Conservation (phyloP, 2,797 vertebrate species). For the Peromyscus melanophrys region DNA sequence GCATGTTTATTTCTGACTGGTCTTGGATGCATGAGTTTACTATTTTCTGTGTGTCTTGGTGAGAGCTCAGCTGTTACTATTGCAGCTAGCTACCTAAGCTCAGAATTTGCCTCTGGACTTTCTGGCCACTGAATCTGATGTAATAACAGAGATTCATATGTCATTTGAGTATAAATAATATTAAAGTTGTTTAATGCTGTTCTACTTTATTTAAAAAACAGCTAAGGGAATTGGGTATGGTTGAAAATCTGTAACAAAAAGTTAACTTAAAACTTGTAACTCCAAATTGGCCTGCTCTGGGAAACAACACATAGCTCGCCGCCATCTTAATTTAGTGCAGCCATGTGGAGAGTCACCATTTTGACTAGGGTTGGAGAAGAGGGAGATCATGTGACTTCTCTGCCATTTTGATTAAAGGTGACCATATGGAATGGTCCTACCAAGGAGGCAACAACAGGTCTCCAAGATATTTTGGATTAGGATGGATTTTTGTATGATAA, state of each 20-base stretch:
- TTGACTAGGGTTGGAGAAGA: neutral
- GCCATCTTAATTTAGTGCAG: neutral
- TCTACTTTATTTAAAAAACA: neutral
- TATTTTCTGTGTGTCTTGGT: neutral
- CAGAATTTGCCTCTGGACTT: neutral
- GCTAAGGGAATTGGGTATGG: neutral
- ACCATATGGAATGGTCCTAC: neutral
- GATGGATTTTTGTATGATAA: neutral
- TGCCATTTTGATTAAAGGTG: neutral
- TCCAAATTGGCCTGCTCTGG: neutral
- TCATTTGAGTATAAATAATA: neutral
- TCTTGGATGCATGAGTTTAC: neutral
- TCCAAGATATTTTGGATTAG: neutral
- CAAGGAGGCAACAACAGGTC: neutral
- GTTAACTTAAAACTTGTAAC: neutral
- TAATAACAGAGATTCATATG: neutral
- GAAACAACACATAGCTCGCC: neutral
- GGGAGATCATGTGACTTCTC: neutral
- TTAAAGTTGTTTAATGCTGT: neutral
- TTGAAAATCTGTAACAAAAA: neutral
- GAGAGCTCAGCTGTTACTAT: neutral
- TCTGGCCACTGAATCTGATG: neutral
- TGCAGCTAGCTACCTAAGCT: no score
- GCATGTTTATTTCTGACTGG: neutral
- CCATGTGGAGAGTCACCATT: neutral